phyloP scores from a whole-genome alignment of 2,888 invertebrate genomes.

The Germaria angustata region DNA sequence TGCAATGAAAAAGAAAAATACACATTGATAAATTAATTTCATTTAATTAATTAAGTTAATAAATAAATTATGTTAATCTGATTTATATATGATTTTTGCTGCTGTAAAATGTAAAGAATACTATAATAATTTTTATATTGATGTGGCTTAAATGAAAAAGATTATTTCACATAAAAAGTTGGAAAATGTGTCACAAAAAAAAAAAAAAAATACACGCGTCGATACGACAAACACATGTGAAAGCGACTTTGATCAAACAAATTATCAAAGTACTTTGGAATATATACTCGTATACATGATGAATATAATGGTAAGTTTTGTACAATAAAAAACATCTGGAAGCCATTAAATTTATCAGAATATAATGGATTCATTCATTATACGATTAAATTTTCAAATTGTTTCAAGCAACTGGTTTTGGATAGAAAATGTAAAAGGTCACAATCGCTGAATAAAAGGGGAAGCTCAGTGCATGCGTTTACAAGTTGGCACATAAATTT shows the following conservation, averaged over 20 bases:
- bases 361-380: background rate
- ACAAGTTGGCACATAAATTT: too few relatives aligned
- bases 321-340: background rate
- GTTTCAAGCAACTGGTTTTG: too few relatives aligned
- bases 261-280: background rate
- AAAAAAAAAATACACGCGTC: background rate
- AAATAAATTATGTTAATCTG: conserved; percentile 25
- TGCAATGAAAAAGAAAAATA: conserved; percentile 38
- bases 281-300: background rate
- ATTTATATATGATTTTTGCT: conserved; percentile 8
- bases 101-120: background rate
- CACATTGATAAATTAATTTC: conserved; percentile 23
- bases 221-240: background rate
- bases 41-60: conserved; percentile 45
- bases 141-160: background rate
- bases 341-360: background rate
- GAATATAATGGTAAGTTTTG: background rate
- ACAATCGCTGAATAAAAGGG: too few relatives aligned
- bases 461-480: too few relatives aligned
- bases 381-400: too few relatives aligned
- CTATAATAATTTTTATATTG: too few relatives aligned
- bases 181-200: background rate
- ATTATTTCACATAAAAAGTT: too few relatives aligned
- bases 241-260: background rate
- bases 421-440: too few relatives aligned